Evolutionary conservation across 2,888 invertebrate genomes (phyloP).

Genomic region (Litoditis marina): DNA sequence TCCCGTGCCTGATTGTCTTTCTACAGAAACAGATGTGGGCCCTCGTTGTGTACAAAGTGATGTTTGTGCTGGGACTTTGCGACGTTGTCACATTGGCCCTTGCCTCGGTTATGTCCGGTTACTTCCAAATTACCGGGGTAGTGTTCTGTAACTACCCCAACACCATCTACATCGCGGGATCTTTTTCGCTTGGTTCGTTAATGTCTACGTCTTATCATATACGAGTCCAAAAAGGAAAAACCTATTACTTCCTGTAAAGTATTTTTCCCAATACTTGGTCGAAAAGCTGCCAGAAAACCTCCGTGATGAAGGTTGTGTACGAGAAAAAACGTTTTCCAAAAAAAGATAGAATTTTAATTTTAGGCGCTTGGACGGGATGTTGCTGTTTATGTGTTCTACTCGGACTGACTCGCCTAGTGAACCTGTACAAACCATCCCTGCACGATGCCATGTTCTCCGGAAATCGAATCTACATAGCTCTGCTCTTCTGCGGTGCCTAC

Average conservation of each 20-base stretch:
- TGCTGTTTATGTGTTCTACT: slow-evolving; percentile 6
- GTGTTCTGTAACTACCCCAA: slow-evolving; percentile 11
- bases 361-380: slow-evolving; percentile 5
- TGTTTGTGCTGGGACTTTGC: neutral
- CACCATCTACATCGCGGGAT: slow-evolving; percentile 5
- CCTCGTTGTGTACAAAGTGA: slow-evolving; percentile 10
- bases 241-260: too few species aligned
- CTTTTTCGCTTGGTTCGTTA: too few species aligned
- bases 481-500: slow-evolving; percentile 1
- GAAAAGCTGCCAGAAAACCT: too few species aligned
- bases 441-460: slow-evolving; percentile 12
- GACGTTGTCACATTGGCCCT: neutral
- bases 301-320: too few species aligned
- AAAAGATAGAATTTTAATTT: too few species aligned
- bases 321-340: too few species aligned
- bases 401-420: slow-evolving; percentile 9
- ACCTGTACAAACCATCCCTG: slow-evolving; percentile 7
- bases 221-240: too few species aligned
- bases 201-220: too few species aligned
- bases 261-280: too few species aligned
- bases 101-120: slow-evolving; percentile 3
- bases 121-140: slow-evolving; percentile 11
- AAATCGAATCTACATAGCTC: neutral
- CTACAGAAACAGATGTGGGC: neutral
- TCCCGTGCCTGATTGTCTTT: slow-evolving; percentile 8